Percentiles rank a stretch among this genome's conserved stretches.
Evolutionary conservation across 2,113 vertebrate genomes (phyloP).

Genomic region (Ia io): DNA sequence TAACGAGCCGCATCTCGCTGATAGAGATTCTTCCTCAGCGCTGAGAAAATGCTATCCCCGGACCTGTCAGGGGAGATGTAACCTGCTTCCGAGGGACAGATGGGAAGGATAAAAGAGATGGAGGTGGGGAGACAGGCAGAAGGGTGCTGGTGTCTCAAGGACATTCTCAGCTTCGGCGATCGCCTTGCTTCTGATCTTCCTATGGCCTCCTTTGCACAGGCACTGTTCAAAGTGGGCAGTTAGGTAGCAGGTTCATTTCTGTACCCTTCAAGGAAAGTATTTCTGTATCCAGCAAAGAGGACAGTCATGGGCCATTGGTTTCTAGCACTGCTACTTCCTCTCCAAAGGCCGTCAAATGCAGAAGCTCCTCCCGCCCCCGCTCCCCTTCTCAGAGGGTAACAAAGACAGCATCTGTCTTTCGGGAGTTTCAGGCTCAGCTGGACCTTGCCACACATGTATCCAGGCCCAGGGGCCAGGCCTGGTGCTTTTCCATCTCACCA

Average conservation of each 20-base stretch:
- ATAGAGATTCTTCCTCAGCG: constrained; percentile 67
- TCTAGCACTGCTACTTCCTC: background rate
- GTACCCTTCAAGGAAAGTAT: constrained; percentile 4
- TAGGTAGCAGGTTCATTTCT: constrained; percentile 16
- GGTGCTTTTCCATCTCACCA: background rate
- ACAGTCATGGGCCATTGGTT: background rate
- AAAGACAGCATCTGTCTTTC: background rate
- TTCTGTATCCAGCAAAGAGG: background rate
- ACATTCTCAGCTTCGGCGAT: constrained; percentile 52
- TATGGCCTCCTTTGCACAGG: accelerated
- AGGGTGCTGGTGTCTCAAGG: constrained; percentile 8
- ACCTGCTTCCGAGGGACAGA: constrained; percentile 36
- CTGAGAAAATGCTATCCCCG: constrained; percentile 69
- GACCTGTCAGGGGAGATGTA: constrained; percentile 66
- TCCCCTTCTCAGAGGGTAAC: background rate
- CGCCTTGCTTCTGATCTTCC: background rate
- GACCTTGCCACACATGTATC: background rate
- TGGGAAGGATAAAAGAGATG: background rate
- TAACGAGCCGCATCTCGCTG: constrained; percentile 68
- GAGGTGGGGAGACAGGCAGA: background rate
- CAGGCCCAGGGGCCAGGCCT: background rate
- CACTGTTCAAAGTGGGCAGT: background rate
- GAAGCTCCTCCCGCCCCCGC: background rate
- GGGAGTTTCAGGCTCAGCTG: background rate
- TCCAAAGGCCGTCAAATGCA: background rate